Base-by-base conservation (phyloP, 2,113 vertebrate genomes). In the Cygnus buccinator region DNA sequence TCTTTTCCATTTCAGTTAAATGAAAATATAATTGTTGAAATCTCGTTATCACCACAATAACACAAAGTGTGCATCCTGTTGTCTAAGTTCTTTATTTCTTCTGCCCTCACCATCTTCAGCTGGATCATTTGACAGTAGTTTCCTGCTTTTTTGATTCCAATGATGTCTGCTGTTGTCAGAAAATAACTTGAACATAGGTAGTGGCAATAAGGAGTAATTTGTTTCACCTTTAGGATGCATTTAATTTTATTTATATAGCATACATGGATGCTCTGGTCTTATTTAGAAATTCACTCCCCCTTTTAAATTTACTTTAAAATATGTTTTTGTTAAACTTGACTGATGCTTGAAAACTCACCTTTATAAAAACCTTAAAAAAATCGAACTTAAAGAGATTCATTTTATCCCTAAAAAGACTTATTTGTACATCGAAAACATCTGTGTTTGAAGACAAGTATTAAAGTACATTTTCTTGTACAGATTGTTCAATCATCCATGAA, bases 381-480 rank as follows among this genome's bases (percentile, higher is more conserved):
- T 88, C 18, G 85, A 91, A 50, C 35, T 25, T 90, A 48, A 48
- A 48, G 46, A 54, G 29, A 72, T 2, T 73, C 3, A 80, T 90
- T 97, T 95, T 90, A 72, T 75, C 33, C 83, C 74, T 46, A 65
- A 87, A 85, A 93, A 70, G 1, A 33, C 77, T 72, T 85, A 93
- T 87, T 52, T 81, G 26, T 93, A 82, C 48, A 83, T 74, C 55
- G 63, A 94, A 94, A 80, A 35, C 48, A 71, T 52, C 50, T 88
- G 81, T 67, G 71, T 90, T 95, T 95, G 68, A 59, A 88, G 85
- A 84, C 61, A 71, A 57, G 44, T 57, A 91, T 72, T 75, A 62
- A 94, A 95, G 89, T 90, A 91, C 76, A 55, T 95, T 95, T 95
- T 85, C 89, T 91, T 90, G 87, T 96, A 84, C 48, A 90, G 31